Base-by-base conservation (phyloP, 1,140 invertebrate species). In the Carposina sasakii region DNA sequence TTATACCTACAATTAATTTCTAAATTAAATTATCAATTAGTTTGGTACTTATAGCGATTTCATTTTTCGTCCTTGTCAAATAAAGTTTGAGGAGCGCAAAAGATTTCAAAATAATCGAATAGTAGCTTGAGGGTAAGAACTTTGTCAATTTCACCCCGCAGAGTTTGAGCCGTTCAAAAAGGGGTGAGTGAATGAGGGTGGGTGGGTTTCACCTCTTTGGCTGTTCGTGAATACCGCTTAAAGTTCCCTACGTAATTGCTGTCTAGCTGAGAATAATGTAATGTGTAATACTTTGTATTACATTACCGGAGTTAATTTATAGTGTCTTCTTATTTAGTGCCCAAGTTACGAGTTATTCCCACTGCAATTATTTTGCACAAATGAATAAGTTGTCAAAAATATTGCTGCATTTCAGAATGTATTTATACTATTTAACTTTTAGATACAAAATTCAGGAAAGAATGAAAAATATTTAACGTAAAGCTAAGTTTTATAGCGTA, bases 241-340 rank as follows among this genome's bases (percentile, higher is more conserved):
- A 79, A 81, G 63, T 82, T 81, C 63, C 63, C 61, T 55, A 58
- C 60, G 67, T 81, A 83, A 83, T 83, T 83, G 69, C 70, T 79
- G 79, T 79, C 79, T 77, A 73, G 72, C 70, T 75, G 63, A 61
- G 74, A 81, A 73, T 79, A 77, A 83, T n/a, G n/a, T n/a, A n/a
- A n/a, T n/a, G n/a, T n/a, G n/a, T n/a, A n/a, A n/a, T n/a, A 83
- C 67, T 81, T 82, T 81, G 70, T 76, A 78, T 82, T 75, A 81
- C 74, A 75, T 79, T 83, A 81, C 66, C 53, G 57, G 57, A 75
- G 55, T 77, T 77, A 76, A 82, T 82, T 82, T 81, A 81, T 78
- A 73, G 66, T 73, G 52, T 64, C 69, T 73, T 74, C 69, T 78
- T 79, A 78, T 73, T 71, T 71, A 76, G 76, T 69, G 64, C 68